Evolutionary conservation across 2,888 invertebrate species (phyloP), one percentile per base, ranked within the genome.

Genomic region (Celastrina argiolus): DNA sequence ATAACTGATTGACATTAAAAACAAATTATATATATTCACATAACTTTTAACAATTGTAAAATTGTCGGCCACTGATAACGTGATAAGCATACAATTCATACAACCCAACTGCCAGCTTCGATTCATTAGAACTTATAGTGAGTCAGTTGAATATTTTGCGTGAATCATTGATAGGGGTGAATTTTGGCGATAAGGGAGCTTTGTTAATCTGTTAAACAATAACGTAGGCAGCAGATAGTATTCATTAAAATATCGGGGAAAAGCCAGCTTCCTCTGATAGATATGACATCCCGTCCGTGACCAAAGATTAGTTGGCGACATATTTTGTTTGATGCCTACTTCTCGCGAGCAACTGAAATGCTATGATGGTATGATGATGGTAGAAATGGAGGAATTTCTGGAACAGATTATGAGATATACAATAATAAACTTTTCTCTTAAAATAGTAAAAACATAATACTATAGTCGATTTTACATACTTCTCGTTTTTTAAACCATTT

Each of bases 231-330:
- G 68, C 71, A 78, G 85, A 87, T 85, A 84, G 73, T 76, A 83
- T 87, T 86, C 82, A 80, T 74, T 58, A 74, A 76, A 79, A 81
- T 81, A 83, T 85, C 83, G 69, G 75, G 79, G 80, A 78, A 80
- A 84, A 82, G 79, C 77, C 77, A 76, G 79, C 77, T 82, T 84
- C 84, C 84, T 81, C 73, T 81, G 87, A 88, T 89, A 87, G 79
- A 71, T 69, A 73, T 69, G 72, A 56, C 83, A 83, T 88, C 85
- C 87, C 82, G 84, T 85, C 73, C 69, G 67, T 59, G 59, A 45
- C n/a, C 83, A 84, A 76, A 81, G 85, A 85, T 59, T 74, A 80
- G 66, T 66, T 59, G 71, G 26, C 41, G 2, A 66, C 36, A 36
- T 41, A 59, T 61, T 26, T 39, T 26, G 22, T 22, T 10, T 28